A percentile compares a stretch with the other conserved stretches of the same genome.
Evolutionary conservation across 2,113 vertebrate genomes (phyloP).

Genomic region (Mesocricetus auratus): DNA sequence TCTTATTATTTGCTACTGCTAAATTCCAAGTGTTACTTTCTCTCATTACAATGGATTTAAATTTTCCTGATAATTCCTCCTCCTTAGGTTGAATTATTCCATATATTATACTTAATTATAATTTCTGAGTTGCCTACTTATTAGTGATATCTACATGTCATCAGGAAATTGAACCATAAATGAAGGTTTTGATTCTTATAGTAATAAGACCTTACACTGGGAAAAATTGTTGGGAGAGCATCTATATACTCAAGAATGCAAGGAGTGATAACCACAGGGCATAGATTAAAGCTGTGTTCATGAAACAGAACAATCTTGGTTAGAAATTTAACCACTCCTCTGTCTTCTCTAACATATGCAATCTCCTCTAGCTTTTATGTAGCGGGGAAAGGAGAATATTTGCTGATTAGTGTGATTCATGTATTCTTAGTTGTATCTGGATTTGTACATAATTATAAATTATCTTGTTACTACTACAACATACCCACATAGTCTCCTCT

Average conservation of each 20-base stretch:
- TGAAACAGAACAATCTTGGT: background rate
- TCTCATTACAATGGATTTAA: slow-evolving; percentile 12
- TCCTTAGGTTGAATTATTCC: background rate
- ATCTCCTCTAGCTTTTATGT: background rate
- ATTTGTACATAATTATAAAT: background rate
- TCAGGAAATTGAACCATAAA: background rate
- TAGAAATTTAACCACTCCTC: background rate
- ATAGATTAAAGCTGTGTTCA: background rate
- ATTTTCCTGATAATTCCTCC: background rate
- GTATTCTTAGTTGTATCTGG: background rate
- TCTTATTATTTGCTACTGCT: background rate
- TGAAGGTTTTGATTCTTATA: background rate
- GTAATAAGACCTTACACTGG: background rate
- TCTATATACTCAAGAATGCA: background rate
- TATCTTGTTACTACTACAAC: background rate
- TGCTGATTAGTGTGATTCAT: background rate
- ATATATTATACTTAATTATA: background rate
- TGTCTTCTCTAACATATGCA: background rate
- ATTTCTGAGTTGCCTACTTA: background rate
- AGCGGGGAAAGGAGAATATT: too few species aligned
- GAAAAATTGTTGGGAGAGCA: rapidly evolving
- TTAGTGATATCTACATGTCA: background rate
- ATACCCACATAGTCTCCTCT: background rate
- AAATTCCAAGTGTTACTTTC: background rate
- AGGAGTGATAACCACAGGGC: background rate